A percentile compares a stretch with the other conserved stretches of the same genome.
phyloP scores from a whole-genome alignment of 2,888 invertebrate genomes.

The Drosophila macrospina region DNA sequence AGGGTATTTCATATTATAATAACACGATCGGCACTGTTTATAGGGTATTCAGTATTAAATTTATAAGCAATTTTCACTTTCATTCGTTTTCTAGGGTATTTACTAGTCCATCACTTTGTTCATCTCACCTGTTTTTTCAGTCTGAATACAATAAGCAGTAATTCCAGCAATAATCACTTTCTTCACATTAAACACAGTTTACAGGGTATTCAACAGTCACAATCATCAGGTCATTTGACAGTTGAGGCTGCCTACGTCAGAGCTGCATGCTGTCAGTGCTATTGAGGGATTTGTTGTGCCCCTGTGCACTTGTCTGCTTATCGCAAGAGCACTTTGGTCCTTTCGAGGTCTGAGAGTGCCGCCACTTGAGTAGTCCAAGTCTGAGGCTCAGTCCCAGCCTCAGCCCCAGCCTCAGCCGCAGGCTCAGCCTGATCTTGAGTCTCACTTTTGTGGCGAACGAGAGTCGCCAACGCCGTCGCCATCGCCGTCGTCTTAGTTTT shows the following conservation, averaged over 20 bases:
- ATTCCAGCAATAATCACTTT: background rate
- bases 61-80: no score
- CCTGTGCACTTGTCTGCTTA: constrained; percentile 66
- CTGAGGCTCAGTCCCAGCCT: constrained; percentile 31
- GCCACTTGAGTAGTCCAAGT: constrained; percentile 55
- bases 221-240: background rate
- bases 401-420: constrained; percentile 22
- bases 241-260: constrained; percentile 6
- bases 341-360: constrained; percentile 56
- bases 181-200: no score
- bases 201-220: constrained; percentile 3
- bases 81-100: background rate
- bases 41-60: background rate
- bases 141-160: background rate
- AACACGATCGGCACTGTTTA: background rate
- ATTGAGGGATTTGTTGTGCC: constrained; percentile 17
- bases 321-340: constrained; percentile 63
- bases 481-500: constrained; percentile 15
- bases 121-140: background rate
- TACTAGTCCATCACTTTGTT: background rate
- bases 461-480: constrained; percentile 43
- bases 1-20: no score
- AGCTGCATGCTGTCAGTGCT: constrained; percentile 19
- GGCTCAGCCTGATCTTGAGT: constrained; percentile 22
- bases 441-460: constrained; percentile 25